phyloP scores from a whole-genome alignment of 2,888 invertebrate species.

The Oxyteleia sp. region DNA sequence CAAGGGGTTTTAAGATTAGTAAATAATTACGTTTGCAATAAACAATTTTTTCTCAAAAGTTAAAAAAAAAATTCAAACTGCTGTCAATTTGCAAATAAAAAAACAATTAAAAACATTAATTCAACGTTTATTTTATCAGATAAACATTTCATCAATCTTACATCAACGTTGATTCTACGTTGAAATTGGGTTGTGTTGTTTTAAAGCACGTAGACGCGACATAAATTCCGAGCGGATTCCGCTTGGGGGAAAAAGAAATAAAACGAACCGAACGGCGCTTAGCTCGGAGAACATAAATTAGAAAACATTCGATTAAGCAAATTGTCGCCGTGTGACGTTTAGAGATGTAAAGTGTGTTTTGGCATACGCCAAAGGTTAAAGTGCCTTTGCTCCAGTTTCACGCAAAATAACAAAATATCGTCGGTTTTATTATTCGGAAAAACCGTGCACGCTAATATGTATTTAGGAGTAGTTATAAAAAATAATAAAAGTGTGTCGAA shows the following conservation, averaged over 20 bases:
- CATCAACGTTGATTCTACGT: too few species aligned
- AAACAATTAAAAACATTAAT: not conserved
- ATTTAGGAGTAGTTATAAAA: not conserved
- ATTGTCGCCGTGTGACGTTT: slow-evolving; percentile 9
- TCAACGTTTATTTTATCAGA: too few species aligned
- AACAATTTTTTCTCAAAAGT: too few species aligned
- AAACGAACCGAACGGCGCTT: not conserved
- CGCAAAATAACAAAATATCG: slow-evolving; percentile 1
- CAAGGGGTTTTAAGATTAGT: too few species aligned
- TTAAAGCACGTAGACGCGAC: too few species aligned
- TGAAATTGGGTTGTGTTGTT: too few species aligned
- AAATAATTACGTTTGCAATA: too few species aligned
- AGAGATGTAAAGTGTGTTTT: slow-evolving; percentile 10
- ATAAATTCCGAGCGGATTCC: not conserved
- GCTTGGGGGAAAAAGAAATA: not conserved
- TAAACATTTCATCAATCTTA: too few species aligned
- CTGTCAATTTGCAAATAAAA: too few species aligned
- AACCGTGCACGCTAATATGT: not conserved
- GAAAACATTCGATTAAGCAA: slow-evolving; percentile 3
- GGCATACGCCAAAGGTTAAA: not conserved
- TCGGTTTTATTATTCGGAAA: not conserved
- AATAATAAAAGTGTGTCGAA: not conserved
- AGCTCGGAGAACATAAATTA: not conserved
- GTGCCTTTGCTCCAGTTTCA: slow-evolving; percentile 1
- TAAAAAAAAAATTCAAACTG: too few species aligned